Evolutionary conservation across 2,113 vertebrate species (phyloP).

Genomic region (Chlorodrepanis virens): DNA sequence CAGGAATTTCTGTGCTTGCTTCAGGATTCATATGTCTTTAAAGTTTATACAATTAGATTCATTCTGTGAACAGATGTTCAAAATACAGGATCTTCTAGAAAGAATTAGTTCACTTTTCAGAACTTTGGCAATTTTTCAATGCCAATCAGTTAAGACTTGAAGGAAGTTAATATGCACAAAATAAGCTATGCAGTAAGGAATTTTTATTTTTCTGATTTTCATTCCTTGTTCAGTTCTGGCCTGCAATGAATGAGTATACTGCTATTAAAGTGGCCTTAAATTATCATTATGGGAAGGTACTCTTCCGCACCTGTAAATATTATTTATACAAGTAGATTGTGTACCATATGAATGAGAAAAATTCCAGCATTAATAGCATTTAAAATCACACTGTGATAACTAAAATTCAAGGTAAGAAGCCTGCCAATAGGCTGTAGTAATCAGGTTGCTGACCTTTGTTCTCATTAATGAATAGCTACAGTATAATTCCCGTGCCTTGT

Average conservation of each 20-base stretch:
- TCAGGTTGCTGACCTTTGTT: background rate
- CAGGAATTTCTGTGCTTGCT: background rate
- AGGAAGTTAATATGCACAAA: background rate
- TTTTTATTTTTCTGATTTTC: background rate
- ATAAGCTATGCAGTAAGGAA: background rate
- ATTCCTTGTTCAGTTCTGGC: background rate
- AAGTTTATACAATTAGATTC: background rate
- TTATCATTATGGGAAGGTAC: background rate
- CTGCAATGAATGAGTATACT: background rate
- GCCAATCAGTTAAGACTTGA: background rate
- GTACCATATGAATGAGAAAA: background rate
- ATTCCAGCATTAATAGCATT: background rate
- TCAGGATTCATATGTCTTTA: background rate
- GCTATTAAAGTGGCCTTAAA: background rate
- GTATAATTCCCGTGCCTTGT: background rate
- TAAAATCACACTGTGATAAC: background rate
- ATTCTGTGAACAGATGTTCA: background rate
- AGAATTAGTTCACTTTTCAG: background rate
- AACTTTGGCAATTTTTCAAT: background rate
- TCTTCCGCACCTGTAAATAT: background rate
- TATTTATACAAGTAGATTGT: background rate
- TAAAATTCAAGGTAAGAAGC: background rate
- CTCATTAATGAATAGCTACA: background rate
- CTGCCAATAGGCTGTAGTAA: background rate
- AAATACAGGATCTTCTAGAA: background rate